These are phyloP conservation scores for Ommatoiulus sabulosus DNA, from an alignment of 2,888 invertebrate species.

Conservation along the genomic window DNA sequence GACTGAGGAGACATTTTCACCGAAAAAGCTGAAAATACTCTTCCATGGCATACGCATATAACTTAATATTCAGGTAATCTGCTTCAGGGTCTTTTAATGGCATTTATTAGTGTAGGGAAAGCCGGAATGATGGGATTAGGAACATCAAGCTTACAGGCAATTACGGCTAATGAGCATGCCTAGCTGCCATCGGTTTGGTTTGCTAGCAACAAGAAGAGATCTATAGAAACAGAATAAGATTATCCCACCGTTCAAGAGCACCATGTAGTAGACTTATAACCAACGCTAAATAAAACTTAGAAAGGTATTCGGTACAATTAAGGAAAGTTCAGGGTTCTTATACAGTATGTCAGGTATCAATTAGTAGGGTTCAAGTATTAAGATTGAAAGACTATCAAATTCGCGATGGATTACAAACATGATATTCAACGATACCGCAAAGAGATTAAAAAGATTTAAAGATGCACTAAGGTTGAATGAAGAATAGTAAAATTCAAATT, in stretches of 20 bases:
- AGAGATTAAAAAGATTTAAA: too few relatives aligned
- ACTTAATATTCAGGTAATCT: not conserved
- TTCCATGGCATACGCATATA: too few relatives aligned
- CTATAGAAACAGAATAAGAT: not conserved
- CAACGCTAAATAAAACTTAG: not conserved
- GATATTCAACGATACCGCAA: too few relatives aligned
- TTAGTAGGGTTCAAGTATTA: not conserved
- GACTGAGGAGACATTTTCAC: too few relatives aligned
- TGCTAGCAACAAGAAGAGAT: not conserved
- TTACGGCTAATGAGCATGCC: not conserved
- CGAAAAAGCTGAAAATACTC: not conserved
- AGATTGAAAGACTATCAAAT: too few relatives aligned
- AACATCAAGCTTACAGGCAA: not conserved
- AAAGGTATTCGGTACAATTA: not conserved
- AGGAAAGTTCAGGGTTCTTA: not conserved
- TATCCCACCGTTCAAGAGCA: not conserved
- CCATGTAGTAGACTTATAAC: not conserved
- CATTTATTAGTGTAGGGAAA: conserved; percentile 1
- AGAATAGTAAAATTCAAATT: too few relatives aligned
- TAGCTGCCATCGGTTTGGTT: not conserved
- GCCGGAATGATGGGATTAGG: conserved; percentile 11
- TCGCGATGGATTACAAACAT: too few relatives aligned
- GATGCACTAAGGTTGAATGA: too few relatives aligned
- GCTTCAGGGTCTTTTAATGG: not conserved
- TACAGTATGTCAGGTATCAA: not conserved